Evolutionary conservation across 2,113 vertebrate species (phyloP).

Genomic region (Ptychochromis oligacanthus): DNA sequence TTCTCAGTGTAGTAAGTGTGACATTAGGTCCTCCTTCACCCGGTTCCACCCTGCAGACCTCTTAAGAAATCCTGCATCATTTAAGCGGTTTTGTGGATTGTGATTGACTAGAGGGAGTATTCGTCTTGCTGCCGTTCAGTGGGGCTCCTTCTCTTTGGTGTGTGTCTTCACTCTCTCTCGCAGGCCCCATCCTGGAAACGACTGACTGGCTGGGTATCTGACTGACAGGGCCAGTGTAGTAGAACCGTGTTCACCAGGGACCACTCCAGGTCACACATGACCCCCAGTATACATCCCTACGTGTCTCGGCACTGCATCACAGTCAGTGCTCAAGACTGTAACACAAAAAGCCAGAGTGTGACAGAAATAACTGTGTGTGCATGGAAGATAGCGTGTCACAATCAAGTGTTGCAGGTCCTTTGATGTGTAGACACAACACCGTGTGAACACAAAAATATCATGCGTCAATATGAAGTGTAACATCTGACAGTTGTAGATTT

Average conservation of each 20-base stretch:
- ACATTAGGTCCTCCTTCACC: constrained; percentile 58
- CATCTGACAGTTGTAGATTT: constrained; percentile 47
- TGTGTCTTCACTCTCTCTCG: constrained; percentile 20
- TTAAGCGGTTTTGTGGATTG: constrained; percentile 59
- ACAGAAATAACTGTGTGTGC: constrained; percentile 46
- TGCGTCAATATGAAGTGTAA: not conserved
- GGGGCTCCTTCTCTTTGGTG: constrained; percentile 22
- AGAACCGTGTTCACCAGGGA: constrained; percentile 73
- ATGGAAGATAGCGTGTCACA: constrained; percentile 47
- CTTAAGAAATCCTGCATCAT: constrained; percentile 64
- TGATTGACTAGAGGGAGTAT: constrained; percentile 69
- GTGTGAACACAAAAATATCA: constrained; percentile 33
- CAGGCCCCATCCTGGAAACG: constrained; percentile 19
- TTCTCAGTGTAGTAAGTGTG: constrained; percentile 50
- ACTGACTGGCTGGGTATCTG: constrained; percentile 55
- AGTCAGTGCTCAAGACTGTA: constrained; percentile 34
- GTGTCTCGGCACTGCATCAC: constrained; percentile 38
- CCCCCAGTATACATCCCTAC: constrained; percentile 51
- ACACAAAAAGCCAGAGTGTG: constrained; percentile 20
- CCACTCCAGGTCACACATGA: constrained; percentile 61
- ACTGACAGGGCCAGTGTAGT: constrained; percentile 75
- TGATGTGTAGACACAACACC: constrained; percentile 43
- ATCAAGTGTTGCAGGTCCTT: constrained; percentile 45
- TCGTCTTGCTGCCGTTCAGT: constrained; percentile 43
- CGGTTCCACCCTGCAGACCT: constrained; percentile 46